Conservation (phyloP, 2,797 vertebrate genomes). For the Galagoides demidoff region DNA sequence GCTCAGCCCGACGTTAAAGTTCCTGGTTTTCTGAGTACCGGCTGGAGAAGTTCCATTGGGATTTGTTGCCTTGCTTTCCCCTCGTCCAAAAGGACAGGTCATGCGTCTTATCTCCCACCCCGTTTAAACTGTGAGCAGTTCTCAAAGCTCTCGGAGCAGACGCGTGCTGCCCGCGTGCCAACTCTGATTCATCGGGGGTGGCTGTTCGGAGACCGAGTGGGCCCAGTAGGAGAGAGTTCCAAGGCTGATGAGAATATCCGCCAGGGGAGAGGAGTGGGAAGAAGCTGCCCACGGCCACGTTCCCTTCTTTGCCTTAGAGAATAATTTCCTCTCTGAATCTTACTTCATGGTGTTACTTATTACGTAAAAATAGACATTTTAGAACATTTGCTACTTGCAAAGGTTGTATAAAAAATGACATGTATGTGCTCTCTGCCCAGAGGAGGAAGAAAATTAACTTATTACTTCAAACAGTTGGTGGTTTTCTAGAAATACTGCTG, state of each 20-base stretch:
- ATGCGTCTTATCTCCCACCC: neutral
- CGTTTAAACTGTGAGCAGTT: neutral
- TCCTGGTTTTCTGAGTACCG: neutral
- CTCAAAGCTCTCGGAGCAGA: neutral
- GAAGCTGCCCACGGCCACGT: neutral
- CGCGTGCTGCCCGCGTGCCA: neutral
- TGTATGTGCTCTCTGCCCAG: neutral
- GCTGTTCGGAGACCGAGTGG: neutral
- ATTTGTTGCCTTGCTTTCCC: neutral
- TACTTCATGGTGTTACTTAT: neutral
- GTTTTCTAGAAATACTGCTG: neutral
- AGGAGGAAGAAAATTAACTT: neutral
- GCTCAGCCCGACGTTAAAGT: neutral
- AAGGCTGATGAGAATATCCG: neutral
- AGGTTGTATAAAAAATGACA: neutral
- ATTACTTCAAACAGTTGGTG: neutral
- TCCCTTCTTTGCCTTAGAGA: neutral
- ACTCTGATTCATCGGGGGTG: neutral
- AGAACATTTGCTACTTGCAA: neutral
- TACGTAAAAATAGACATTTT: neutral
- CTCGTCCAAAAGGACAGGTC: neutral
- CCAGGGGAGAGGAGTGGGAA: neutral
- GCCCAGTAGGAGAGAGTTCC: neutral
- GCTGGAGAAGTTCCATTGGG: neutral
- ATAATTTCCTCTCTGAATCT: neutral